phyloP scores from a whole-genome alignment of 2,113 vertebrate genomes.

The Carettochelys insculpta region DNA sequence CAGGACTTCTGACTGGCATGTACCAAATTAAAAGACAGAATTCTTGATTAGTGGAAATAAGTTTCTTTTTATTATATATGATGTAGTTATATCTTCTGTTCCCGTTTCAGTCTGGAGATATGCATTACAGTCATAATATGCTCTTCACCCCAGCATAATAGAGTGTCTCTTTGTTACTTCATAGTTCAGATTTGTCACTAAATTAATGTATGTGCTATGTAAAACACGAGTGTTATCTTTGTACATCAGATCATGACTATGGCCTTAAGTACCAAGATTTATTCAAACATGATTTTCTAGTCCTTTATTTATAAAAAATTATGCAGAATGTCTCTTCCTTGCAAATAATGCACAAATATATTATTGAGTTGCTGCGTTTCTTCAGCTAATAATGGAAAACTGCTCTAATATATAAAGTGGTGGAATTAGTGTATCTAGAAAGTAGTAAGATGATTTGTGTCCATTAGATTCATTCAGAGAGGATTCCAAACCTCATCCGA shows the following conservation, averaged over 20 bases:
- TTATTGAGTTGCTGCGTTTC: constrained; percentile 20
- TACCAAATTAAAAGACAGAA: neutral
- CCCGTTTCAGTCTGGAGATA: neutral
- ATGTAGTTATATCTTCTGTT: neutral
- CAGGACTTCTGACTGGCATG: neutral
- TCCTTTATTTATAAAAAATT: constrained; percentile 8
- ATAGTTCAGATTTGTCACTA: neutral
- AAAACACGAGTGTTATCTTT: neutral
- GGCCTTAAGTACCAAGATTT: constrained; percentile 7
- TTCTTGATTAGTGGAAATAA: neutral
- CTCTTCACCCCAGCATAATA: neutral
- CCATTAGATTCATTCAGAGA: neutral
- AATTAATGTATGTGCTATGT: neutral
- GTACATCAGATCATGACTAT: neutral
- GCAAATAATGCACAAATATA: constrained; percentile 15
- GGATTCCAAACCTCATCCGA: neutral
- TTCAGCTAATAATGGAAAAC: constrained; percentile 20
- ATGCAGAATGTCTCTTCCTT: neutral
- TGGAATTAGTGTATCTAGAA: constrained; percentile 31
- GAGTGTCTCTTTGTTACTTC: constrained; percentile 9
- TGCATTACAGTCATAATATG: neutral
- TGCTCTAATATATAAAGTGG: constrained; percentile 28
- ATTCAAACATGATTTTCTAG: neutral
- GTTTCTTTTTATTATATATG: neutral
- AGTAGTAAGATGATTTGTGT: neutral